phyloP scores from a whole-genome alignment of 2,888 invertebrate genomes.

The Electrophaes corylata region DNA sequence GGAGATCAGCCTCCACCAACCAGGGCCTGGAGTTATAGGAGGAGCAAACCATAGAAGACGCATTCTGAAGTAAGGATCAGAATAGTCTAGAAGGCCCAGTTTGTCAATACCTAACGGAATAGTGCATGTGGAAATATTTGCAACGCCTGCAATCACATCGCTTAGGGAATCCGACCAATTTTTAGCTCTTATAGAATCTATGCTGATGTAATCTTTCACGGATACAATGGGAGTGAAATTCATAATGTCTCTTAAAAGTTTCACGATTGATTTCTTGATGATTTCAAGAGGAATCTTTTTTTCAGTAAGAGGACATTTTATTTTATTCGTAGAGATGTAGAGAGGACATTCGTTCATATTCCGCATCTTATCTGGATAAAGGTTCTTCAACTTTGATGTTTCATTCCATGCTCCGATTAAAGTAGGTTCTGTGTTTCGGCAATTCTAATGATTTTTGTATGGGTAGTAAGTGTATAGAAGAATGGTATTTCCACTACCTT shows the following conservation, averaged over 20 bases:
- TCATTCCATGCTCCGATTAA: constrained; percentile 54
- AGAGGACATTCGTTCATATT: constrained; percentile 68
- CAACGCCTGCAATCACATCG: constrained; percentile 60
- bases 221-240: constrained; percentile 66
- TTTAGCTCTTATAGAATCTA: constrained; percentile 61
- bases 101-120: constrained; percentile 62
- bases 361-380: constrained; percentile 64
- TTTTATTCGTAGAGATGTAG: constrained; percentile 67
- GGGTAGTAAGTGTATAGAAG: constrained; percentile 62
- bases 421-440: constrained; percentile 57
- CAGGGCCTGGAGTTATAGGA: constrained; percentile 56
- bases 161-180: constrained; percentile 69
- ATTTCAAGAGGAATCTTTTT: constrained; percentile 61
- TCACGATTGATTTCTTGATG: constrained; percentile 58
- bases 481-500: constrained; percentile 43
- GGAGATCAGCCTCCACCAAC: constrained; percentile 63
- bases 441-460: constrained; percentile 58
- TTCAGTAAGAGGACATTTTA: constrained; percentile 57
- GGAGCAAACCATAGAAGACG: constrained; percentile 68
- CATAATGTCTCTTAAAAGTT: constrained; percentile 58
- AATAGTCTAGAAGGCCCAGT: constrained; percentile 59
- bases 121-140: constrained; percentile 66
- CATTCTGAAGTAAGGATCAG: constrained; percentile 64
- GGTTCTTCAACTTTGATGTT: constrained; percentile 33
- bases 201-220: constrained; percentile 61